Evolutionary conservation across 2,797 vertebrate genomes (phyloP).

Genomic region (Pteronotus mesoamericanus): DNA sequence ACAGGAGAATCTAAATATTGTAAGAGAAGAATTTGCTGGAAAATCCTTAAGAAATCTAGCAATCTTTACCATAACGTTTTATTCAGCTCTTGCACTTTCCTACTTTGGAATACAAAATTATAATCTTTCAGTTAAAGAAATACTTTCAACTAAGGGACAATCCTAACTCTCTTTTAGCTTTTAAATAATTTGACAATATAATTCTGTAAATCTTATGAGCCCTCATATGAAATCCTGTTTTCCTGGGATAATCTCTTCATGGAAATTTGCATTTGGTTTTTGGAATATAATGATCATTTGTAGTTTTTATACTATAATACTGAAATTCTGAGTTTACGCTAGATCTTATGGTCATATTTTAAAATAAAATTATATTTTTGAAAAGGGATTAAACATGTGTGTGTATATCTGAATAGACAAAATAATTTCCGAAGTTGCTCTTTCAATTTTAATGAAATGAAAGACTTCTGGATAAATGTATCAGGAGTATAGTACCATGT

Average conservation of each 20-base stretch:
- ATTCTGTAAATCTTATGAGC: neutral
- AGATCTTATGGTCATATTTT: neutral
- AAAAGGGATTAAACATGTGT: neutral
- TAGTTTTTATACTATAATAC: neutral
- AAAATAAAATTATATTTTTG: constrained; percentile 22
- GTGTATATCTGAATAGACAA: neutral
- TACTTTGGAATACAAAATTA: constrained; percentile 31
- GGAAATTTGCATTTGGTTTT: neutral
- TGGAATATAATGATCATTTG: neutral
- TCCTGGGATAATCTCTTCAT: neutral
- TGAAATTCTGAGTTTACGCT: constrained; percentile 5
- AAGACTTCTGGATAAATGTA: neutral
- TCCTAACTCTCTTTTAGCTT: neutral
- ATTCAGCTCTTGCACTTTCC: neutral
- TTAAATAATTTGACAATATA: constrained; percentile 50
- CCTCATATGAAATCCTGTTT: neutral
- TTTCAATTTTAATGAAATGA: constrained; percentile 19
- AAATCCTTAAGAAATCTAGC: neutral
- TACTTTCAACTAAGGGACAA: neutral
- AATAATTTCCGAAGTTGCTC: constrained; percentile 4
- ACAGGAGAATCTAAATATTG: neutral
- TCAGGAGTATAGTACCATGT: fast-evolving
- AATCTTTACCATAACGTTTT: neutral
- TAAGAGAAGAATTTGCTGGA: constrained; percentile 36
- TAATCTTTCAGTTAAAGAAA: constrained; percentile 41